These are phyloP conservation scores for Macrophya alboannulata DNA, from an alignment of 2,888 invertebrate species.

Conservation along the genomic window DNA sequence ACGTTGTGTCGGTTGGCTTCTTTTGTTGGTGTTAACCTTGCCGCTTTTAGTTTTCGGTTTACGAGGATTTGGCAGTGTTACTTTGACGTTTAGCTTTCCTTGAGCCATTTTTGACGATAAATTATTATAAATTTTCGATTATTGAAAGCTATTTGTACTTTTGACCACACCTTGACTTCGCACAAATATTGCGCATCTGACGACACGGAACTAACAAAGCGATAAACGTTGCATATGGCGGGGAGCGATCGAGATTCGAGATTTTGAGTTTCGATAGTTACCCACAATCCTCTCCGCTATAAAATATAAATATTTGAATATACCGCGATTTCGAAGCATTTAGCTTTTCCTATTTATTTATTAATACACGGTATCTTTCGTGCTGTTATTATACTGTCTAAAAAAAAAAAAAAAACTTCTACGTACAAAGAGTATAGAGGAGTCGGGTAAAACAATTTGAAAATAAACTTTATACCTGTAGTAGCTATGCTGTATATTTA, in stretches of 20 bases:
- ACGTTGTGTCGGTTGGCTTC: slow-evolving; percentile 83
- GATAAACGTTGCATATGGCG: neutral
- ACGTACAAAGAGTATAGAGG: neutral
- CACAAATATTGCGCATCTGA: no score
- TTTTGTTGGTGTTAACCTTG: slow-evolving; percentile 79
- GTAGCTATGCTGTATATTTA: slow-evolving; percentile 13
- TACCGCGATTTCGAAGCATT: neutral
- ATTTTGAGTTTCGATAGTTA: neutral
- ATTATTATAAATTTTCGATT: slow-evolving; percentile 69
- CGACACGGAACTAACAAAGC: neutral
- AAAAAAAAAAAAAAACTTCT: neutral
- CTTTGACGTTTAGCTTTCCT: slow-evolving; percentile 86
- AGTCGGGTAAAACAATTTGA: neutral
- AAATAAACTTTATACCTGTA: neutral
- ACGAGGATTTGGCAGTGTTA: slow-evolving; percentile 82
- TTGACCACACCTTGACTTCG: neutral
- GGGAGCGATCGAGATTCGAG: neutral
- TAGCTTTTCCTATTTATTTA: neutral
- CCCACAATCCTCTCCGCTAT: neutral
- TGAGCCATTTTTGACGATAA: slow-evolving; percentile 85
- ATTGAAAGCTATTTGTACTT: neutral
- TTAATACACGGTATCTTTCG: neutral
- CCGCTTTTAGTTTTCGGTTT: slow-evolving; percentile 77
- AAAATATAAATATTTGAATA: slow-evolving; percentile 11
- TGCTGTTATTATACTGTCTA: neutral